Base-by-base conservation (phyloP, 2,888 invertebrate genomes). In the Meandrusa payeni region DNA sequence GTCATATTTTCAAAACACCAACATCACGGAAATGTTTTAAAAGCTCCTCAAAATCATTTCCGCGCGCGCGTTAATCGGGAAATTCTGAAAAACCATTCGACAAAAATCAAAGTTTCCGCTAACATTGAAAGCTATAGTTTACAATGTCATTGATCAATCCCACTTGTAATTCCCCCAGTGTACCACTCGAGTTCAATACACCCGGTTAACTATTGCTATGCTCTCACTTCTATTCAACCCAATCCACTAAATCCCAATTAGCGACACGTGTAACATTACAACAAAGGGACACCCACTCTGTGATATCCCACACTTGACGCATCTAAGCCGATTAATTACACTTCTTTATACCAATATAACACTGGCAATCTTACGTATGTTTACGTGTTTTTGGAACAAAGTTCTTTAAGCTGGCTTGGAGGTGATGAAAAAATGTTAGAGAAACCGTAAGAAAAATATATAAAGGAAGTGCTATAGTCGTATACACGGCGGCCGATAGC, bases 231-330 rank as follows among this genome's bases (percentile, higher is more conserved):
- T 27, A 32, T 44, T 26, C 43, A 38, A 15, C 13, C 10, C 38
- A 11, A 27, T 24, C 37, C 12, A 44, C 43, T 38, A 33, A 44
- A 44, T 33, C 32, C 43, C 43, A 44, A 44, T 44, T 44, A 44
- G 43, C 38, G 43, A 44, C 43, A 38, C 43, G 32, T 38, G 38
- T 23, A 17, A 19, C 20, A 11, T 7, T n/a, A 44, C 27, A 32
- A 44, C 43, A 44, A 38, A 44, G 43, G 15, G 20, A 37, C 29
- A 42, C 36, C 43, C 15, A 27, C 20, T 12, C 6, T n/a, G 22
- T 29, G 24, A 20, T 22, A 17, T 29, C 22, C 32, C 32, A 22
- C 38, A 33, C 27, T 27, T 11, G 24, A 23, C 2, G 15, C 28
- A 13, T 22, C 22, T 5, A 20, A 32, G 27, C 32, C 24, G 2